A percentile compares a stretch with the other conserved stretches of the same genome.
Evolutionary conservation across 2,797 vertebrate species (phyloP).

Genomic region (Glyptemys insculpta): DNA sequence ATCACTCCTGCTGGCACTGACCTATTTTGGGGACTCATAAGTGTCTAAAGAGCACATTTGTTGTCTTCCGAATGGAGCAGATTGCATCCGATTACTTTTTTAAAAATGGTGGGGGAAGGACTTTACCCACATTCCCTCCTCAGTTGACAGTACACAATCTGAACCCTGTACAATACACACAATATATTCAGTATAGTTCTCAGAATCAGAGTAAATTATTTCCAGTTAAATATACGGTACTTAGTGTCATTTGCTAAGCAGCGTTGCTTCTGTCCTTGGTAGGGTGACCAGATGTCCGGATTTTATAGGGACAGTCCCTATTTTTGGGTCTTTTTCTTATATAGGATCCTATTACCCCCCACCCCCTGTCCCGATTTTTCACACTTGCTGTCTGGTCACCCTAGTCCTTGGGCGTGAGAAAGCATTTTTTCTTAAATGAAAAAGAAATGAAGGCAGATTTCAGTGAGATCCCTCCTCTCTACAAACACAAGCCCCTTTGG

Average conservation of each 20-base stretch:
- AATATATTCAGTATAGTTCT: not conserved
- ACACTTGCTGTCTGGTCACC: too few relatives aligned
- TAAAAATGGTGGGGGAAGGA: not conserved
- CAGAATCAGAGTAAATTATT: not conserved
- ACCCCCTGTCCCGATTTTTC: too few relatives aligned
- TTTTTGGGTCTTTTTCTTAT: too few relatives aligned
- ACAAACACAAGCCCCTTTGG: not conserved
- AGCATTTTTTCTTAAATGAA: not conserved
- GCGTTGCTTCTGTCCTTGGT: not conserved
- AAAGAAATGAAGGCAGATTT: not conserved
- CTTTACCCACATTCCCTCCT: accelerated
- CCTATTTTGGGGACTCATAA: not conserved
- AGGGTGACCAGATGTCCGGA: too few relatives aligned
- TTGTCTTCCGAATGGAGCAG: not conserved
- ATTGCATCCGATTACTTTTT: not conserved
- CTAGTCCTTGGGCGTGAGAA: not conserved
- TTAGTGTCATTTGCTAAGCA: not conserved
- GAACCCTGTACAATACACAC: not conserved
- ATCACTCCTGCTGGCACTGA: accelerated
- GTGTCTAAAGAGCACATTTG: accelerated
- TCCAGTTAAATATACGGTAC: not conserved
- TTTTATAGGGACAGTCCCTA: too few relatives aligned
- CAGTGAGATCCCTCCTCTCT: not conserved
- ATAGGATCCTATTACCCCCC: too few relatives aligned
- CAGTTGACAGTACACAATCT: not conserved